These are phyloP conservation scores for Irena cyanogastra DNA, from an alignment of 2,113 vertebrate genomes.

Conservation along the genomic window DNA sequence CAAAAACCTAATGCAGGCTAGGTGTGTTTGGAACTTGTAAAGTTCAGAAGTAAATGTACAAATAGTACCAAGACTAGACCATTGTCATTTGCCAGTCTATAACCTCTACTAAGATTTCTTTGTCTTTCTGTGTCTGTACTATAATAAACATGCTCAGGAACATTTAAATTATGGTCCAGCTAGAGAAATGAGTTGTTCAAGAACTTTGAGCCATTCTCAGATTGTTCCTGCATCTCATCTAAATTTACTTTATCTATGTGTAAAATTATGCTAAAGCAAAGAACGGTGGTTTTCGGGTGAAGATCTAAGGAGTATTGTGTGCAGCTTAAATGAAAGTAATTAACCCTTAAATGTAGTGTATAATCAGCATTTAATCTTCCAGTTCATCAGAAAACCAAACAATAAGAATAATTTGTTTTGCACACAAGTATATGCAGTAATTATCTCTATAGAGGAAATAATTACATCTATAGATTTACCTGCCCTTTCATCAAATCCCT, in stretches of 20 bases:
- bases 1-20: background rate
- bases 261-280: background rate
- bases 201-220: background rate
- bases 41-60: background rate
- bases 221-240: background rate
- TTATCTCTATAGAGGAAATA: background rate
- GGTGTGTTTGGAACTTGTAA: background rate
- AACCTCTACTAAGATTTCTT: background rate
- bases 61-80: background rate
- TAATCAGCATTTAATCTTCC: background rate
- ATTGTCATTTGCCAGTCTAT: background rate
- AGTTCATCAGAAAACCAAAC: background rate
- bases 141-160: background rate
- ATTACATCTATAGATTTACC: background rate
- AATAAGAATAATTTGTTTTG: background rate
- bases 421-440: background rate
- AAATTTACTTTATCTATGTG: background rate
- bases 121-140: background rate
- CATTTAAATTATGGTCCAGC: background rate
- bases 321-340: background rate
- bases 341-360: accelerated
- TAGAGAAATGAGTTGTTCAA: background rate
- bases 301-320: background rate
- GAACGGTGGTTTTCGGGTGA: background rate
- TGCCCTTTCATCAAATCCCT: background rate